These are phyloP conservation scores for Phrixothrix hirtus DNA, from an alignment of 2,888 invertebrate genomes.

Conservation along the genomic window DNA sequence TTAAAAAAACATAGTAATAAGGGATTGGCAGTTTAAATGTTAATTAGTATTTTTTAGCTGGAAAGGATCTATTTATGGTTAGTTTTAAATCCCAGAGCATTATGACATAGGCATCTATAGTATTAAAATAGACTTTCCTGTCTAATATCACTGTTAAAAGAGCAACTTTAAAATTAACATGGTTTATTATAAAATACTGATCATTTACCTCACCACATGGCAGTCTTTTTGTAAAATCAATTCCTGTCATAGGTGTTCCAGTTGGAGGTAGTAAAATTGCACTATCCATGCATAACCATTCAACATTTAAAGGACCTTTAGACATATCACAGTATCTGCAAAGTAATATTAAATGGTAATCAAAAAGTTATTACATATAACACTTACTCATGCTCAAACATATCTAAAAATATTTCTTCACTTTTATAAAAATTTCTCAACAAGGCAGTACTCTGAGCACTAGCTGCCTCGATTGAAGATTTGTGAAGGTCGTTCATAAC, in stretches of 20 bases:
- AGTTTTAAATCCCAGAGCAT: too few relatives aligned
- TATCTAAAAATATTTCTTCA: slow-evolving; percentile 96
- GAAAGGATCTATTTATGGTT: too few relatives aligned
- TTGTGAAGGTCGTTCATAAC: slow-evolving; percentile 70
- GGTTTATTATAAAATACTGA: too few relatives aligned
- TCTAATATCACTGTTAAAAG: too few relatives aligned
- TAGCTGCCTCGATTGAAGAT: slow-evolving; percentile 69
- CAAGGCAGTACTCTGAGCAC: slow-evolving; percentile 80
- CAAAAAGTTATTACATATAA: not conserved
- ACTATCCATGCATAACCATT: slow-evolving; percentile 96
- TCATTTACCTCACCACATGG: slow-evolving; percentile 91
- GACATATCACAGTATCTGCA: slow-evolving; percentile 84
- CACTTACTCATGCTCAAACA: slow-evolving; percentile 94
- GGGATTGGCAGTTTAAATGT: too few relatives aligned
- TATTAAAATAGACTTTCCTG: too few relatives aligned
- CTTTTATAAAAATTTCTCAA: slow-evolving; percentile 93
- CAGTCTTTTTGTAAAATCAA: slow-evolving; percentile 88
- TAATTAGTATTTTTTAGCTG: too few relatives aligned
- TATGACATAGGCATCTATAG: too few relatives aligned
- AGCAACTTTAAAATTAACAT: too few relatives aligned
- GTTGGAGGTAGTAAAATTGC: slow-evolving; percentile 93
- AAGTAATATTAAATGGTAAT: not conserved
- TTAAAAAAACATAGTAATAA: too few relatives aligned
- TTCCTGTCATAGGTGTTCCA: slow-evolving; percentile 93
- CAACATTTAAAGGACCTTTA: slow-evolving; percentile 83